Conservation (phyloP, 2,113 vertebrate species). For the Scortum barcoo region DNA sequence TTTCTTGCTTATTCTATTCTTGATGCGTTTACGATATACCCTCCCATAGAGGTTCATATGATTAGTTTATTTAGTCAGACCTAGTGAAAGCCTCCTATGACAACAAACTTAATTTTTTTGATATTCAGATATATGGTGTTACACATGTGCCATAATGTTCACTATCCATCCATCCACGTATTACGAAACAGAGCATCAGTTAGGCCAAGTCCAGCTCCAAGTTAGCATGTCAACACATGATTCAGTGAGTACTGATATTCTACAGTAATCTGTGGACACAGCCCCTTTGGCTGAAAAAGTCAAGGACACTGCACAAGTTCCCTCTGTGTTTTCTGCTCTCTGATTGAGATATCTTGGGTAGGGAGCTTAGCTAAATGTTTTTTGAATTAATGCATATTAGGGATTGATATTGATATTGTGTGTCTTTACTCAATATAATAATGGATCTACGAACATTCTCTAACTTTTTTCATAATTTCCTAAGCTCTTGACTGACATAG, state of each 20-base stretch:
- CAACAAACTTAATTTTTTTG: neutral
- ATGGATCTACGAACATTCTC: neutral
- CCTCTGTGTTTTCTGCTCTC: neutral
- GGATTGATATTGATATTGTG: neutral
- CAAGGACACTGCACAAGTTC: neutral
- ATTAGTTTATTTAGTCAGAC: neutral
- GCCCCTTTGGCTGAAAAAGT: slow-evolving; percentile 17
- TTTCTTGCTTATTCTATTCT: neutral
- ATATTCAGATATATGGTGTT: neutral
- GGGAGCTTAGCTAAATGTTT: neutral
- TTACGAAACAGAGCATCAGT: neutral
- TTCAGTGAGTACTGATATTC: slow-evolving; percentile 37
- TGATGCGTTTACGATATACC: neutral
- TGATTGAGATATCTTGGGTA: neutral
- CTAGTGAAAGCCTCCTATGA: neutral
- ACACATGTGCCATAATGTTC: neutral
- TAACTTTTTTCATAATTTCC: neutral
- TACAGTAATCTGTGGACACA: slow-evolving; percentile 41
- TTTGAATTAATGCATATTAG: neutral
- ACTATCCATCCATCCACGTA: neutral
- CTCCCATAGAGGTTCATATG: neutral
- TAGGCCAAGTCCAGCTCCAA: slow-evolving; percentile 13
- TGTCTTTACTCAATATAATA: neutral
- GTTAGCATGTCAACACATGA: slow-evolving; percentile 59
- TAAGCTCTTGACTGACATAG: neutral